Conservation (phyloP, 64 coral and sea anemone genomes). For the Pachyseris speciosa region DNA sequence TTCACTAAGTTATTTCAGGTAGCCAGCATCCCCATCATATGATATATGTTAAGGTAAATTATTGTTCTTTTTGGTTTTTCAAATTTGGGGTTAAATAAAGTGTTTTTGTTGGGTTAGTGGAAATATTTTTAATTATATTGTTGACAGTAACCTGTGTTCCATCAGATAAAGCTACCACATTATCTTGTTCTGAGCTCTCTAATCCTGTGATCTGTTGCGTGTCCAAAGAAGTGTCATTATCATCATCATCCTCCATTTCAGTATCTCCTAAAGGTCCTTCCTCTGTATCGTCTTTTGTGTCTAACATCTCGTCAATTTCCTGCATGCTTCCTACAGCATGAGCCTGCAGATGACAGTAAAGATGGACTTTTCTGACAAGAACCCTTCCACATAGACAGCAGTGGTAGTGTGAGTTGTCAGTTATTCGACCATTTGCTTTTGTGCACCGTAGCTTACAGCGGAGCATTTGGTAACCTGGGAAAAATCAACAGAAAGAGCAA, state of each 20-base stretch:
- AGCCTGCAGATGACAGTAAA: conserved; percentile 91
- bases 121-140: not conserved
- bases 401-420: conserved; percentile 94
- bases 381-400: conserved; percentile 92
- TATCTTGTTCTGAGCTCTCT: conserved; percentile 55
- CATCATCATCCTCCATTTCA: conserved; percentile 89
- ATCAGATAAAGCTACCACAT: conserved; percentile 85
- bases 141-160: conserved; percentile 73
- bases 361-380: conserved; percentile 85
- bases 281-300: conserved; percentile 75
- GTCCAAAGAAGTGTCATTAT: conserved; percentile 56
- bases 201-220: conserved; percentile 73
- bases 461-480: conserved; percentile 82
- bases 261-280: conserved; percentile 77
- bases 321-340: conserved; percentile 78
- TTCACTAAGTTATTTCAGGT: no score
- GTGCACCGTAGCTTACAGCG: conserved; percentile 85
- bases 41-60: no score
- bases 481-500: not conserved
- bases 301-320: conserved; percentile 81
- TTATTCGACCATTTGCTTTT: conserved; percentile 85
- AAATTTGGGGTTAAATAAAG: no score
- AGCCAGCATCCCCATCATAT: no score
- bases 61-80: no score
- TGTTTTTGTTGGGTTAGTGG: no score